Conservation (phyloP, 2,113 vertebrate species). For the Pandion haliaetus region DNA sequence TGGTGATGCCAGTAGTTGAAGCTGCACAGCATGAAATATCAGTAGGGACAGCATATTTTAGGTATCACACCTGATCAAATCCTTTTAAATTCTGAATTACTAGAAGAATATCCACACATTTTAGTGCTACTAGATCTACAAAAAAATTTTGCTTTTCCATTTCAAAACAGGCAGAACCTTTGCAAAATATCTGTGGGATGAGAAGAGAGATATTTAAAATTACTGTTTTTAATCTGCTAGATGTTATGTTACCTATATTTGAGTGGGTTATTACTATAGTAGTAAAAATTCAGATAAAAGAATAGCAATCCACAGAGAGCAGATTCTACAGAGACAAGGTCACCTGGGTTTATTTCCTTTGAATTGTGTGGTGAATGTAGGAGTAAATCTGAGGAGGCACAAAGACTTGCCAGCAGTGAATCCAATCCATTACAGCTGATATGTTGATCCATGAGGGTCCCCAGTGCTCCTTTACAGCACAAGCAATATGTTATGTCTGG, state of each 20-base stretch:
- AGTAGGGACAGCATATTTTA: background rate
- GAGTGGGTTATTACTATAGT: background rate
- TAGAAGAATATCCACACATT: background rate
- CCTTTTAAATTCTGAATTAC: background rate
- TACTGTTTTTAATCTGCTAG: background rate
- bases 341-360: constrained; percentile 13
- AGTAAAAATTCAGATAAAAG: background rate
- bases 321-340: constrained; percentile 1
- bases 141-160: background rate
- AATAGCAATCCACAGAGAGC: background rate
- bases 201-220: background rate
- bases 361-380: background rate
- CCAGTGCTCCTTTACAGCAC: constrained; percentile 1
- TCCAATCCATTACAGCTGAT: constrained; percentile 33
- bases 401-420: constrained; percentile 14
- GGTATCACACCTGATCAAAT: background rate
- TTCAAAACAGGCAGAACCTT: background rate
- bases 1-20: background rate
- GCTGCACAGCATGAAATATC: background rate
- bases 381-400: constrained; percentile 27
- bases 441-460: constrained; percentile 5
- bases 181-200: background rate
- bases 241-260: background rate
- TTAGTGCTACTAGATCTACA: background rate
- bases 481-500: constrained; percentile 24